Evolutionary conservation across 2,113 vertebrate genomes (phyloP).

Genomic region (Urocitellus parryii): DNA sequence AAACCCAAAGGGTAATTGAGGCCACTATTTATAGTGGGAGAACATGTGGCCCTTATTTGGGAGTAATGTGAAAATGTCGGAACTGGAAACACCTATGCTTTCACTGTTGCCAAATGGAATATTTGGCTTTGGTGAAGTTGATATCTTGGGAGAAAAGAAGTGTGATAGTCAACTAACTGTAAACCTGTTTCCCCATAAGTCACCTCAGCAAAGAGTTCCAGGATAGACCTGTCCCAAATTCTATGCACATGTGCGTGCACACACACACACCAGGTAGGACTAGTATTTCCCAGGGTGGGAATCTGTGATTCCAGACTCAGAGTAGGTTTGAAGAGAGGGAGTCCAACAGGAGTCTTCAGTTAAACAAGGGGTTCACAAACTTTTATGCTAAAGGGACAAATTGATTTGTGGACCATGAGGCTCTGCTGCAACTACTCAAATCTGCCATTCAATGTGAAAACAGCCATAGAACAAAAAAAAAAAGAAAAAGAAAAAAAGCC

Average conservation of each 20-base stretch:
- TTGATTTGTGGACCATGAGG: neutral
- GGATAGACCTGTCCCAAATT: neutral
- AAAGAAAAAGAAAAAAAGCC: neutral
- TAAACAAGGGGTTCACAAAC: neutral
- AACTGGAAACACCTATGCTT: neutral
- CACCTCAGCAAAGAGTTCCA: neutral
- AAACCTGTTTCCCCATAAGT: neutral
- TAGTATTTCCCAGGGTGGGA: neutral
- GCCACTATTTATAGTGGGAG: neutral
- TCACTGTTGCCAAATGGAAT: neutral
- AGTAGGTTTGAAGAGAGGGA: neutral
- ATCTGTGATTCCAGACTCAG: neutral
- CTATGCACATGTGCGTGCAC: too few relatives aligned
- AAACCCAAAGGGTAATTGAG: neutral
- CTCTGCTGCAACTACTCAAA: neutral
- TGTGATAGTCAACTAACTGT: neutral
- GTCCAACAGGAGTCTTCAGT: neutral
- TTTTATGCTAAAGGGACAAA: neutral
- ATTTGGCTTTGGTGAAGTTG: neutral
- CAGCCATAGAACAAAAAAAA: neutral
- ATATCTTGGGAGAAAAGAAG: neutral
- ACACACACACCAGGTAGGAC: neutral
- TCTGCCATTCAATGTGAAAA: neutral
- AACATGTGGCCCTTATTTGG: neutral
- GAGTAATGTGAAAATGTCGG: neutral